These are phyloP conservation scores for Lepidothrix coronata DNA, from an alignment of 2,113 vertebrate species.

Conservation along the genomic window DNA sequence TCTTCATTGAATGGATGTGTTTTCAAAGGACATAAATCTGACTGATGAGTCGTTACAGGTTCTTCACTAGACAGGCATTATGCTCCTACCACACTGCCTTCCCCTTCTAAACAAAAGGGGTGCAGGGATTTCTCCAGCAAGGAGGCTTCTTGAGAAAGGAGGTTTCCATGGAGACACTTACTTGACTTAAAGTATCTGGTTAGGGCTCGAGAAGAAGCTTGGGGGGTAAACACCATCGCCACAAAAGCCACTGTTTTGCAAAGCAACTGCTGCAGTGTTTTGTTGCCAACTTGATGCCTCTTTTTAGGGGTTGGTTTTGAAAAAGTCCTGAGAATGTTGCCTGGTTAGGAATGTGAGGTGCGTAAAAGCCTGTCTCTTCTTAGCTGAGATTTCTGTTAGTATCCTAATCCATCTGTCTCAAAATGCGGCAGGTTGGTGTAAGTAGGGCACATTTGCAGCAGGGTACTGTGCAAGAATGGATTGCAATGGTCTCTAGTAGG, in stretches of 20 bases:
- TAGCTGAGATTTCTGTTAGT: not conserved
- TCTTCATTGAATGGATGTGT: not conserved
- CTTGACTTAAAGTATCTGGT: not conserved
- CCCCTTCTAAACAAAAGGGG: not conserved
- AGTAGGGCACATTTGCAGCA: not conserved
- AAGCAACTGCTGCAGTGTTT: not conserved
- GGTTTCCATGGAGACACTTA: conserved; percentile 51
- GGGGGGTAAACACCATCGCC: not conserved
- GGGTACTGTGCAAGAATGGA: not conserved
- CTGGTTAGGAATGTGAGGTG: not conserved
- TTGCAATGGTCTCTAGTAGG: not conserved
- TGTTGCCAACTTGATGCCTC: not conserved
- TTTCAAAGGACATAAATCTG: not conserved
- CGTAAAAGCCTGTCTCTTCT: not conserved
- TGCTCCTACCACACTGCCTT: not conserved
- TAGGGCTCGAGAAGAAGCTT: not conserved
- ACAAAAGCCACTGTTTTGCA: not conserved
- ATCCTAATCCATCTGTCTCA: not conserved
- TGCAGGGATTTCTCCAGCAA: not conserved
- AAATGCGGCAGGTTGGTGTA: not conserved
- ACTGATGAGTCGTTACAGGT: not conserved
- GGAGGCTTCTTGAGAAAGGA: not conserved
- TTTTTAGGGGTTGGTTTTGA: not conserved
- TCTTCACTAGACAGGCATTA: not conserved
- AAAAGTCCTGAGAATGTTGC: not conserved